Evolutionary conservation across 2,888 invertebrate species (phyloP), one percentile per base, ranked within the genome.

Genomic region (Cryptus viduatorius): DNA sequence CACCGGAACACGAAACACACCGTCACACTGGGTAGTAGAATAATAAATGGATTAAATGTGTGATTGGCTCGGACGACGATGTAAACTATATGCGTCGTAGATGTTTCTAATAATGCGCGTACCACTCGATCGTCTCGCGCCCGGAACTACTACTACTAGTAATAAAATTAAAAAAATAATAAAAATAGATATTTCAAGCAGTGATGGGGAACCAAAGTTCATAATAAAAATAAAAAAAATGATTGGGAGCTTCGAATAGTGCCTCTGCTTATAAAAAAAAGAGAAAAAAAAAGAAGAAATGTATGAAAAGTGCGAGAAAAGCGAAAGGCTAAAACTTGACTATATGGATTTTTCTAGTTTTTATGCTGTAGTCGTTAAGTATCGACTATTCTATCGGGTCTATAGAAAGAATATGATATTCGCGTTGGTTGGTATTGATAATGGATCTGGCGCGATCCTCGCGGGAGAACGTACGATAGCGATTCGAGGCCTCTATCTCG

Each of bases 221-320:
- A 61, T 56, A 79, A 73, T 65, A 37, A 61, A n/a, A 68, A 73
- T 59, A 37, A 50, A 73, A 82, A 79, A 85, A 84, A 90, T 86
- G 89, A 89, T 68, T 89, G 91, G 91, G 91, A 93, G 93, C 92
- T 93, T 93, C 90, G 91, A 93, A 92, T 93, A 93, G 93, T 93
- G 93, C 93, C 93, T 93, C 93, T 93, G 92, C 92, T 93, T 93
- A 89, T 90, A 87, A 83, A 88, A 46, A 79, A 14, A 76, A 19
- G 12, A 46, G 61, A 50, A 56, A 56, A 65, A 48, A 64, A 19
- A 4, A 64, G 53, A 82, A 50, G 24, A 24, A 24, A 24, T 24
- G 24, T 24, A 37, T 29, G 16, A 59, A 64, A 37, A 69, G 16
- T 2, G 24, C 53, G 50, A 69, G 19, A 56, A 48, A 53, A 29